A percentile compares a stretch with the other conserved stretches of the same genome.
Evolutionary conservation across 2,888 invertebrate species (phyloP).

Genomic region (Sylvicola fuscatus): DNA sequence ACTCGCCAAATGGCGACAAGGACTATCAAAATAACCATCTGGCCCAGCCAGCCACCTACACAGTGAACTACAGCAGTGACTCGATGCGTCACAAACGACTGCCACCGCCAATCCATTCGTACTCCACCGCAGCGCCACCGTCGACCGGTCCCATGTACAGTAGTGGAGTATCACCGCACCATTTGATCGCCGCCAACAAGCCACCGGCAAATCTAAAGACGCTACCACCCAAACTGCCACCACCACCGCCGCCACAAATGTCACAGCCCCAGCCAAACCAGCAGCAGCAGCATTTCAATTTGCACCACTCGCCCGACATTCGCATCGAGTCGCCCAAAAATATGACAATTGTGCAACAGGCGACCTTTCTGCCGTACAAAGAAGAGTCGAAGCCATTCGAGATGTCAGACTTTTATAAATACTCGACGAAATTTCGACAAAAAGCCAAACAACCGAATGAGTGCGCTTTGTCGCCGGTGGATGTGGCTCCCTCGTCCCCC

Average conservation of each 20-base stretch:
- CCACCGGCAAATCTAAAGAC: background rate
- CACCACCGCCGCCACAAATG: background rate
- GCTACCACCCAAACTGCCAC: background rate
- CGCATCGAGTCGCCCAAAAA: slow-evolving; percentile 61
- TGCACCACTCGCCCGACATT: slow-evolving; percentile 11
- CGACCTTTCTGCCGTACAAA: slow-evolving; percentile 75
- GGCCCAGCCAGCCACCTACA: background rate
- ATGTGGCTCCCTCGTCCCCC: no score
- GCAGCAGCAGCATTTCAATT: slow-evolving; percentile 5
- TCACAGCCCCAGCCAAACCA: slow-evolving; percentile 5
- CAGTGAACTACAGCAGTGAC: background rate
- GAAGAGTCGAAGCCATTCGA: slow-evolving; percentile 94
- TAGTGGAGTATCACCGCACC: background rate
- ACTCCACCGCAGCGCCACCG: no score
- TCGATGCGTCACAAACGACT: no score
- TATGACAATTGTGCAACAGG: slow-evolving; percentile 68
- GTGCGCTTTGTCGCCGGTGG: no score
- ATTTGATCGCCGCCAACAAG: slow-evolving; percentile 2
- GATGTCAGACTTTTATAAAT: slow-evolving; percentile 96
- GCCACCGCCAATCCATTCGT: no score
- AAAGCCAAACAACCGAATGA: no score
- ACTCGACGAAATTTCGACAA: slow-evolving; percentile 81
- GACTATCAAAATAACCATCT: background rate
- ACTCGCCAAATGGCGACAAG: background rate
- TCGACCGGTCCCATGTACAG: no score